Conservation (phyloP, 2,113 vertebrate genomes). For the Junco hyemalis region DNA sequence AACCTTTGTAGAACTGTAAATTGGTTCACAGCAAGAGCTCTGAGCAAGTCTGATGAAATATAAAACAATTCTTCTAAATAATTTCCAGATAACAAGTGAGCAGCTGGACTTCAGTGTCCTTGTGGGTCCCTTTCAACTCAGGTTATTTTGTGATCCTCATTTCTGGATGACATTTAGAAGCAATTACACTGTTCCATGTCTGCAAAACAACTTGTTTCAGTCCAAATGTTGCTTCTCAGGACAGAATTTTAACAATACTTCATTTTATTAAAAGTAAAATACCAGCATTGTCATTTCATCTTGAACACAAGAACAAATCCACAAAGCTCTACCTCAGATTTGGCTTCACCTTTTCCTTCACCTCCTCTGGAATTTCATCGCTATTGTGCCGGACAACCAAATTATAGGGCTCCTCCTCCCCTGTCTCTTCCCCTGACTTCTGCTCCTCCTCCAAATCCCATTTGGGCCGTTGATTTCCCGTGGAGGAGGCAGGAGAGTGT, state of each 20-base stretch:
- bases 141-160: not conserved
- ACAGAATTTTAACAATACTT: not conserved
- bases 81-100: not conserved
- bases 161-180: not conserved
- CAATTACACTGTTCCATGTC: not conserved
- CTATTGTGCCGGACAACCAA: constrained; percentile 87
- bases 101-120: not conserved
- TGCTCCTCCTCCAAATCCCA: constrained; percentile 76
- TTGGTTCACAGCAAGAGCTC: not conserved
- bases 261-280: not conserved
- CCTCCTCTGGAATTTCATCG: constrained; percentile 81
- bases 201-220: not conserved
- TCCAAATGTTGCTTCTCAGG: not conserved
- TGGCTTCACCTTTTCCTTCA: constrained; percentile 75
- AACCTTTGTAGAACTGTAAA: not conserved
- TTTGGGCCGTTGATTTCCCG: constrained; percentile 67
- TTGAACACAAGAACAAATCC: not conserved
- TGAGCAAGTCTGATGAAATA: not conserved
- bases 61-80: not conserved
- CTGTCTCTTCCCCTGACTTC: constrained; percentile 86
- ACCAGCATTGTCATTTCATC: not conserved
- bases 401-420: constrained; percentile 86
- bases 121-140: not conserved
- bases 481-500: constrained; percentile 60
- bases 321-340: constrained; percentile 70